A percentile compares a stretch with the other conserved stretches of the same genome.
phyloP scores from a whole-genome alignment of 2,888 invertebrate species.

The Cosmia trapezina region DNA sequence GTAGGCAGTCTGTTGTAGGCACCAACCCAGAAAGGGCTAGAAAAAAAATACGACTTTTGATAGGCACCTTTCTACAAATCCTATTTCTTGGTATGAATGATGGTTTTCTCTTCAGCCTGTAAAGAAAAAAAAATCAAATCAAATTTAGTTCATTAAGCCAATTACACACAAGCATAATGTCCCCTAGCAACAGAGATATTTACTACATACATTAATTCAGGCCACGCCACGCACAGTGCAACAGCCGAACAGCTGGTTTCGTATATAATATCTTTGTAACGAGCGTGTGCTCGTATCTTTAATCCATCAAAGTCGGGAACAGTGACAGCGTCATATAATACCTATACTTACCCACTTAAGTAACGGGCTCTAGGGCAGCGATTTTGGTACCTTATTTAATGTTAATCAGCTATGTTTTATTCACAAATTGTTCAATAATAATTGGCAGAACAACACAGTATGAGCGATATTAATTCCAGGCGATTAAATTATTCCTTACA shows the following conservation, averaged over 20 bases:
- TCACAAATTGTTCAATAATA: neutral
- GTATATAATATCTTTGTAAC: slow-evolving; percentile 59
- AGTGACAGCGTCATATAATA: slow-evolving; percentile 65
- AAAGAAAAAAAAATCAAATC: too few relatives aligned
- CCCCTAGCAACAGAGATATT: neutral
- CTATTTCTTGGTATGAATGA: neutral
- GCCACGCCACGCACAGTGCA: slow-evolving; percentile 52
- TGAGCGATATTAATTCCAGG: neutral
- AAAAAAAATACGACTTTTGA: neutral
- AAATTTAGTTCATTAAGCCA: neutral
- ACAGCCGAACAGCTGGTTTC: slow-evolving; percentile 43
- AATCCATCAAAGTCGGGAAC: slow-evolving; percentile 75
- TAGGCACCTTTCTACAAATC: neutral
- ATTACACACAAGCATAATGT: neutral
- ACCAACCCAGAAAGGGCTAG: neutral
- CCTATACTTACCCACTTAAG: slow-evolving; percentile 71
- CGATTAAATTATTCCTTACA: too few relatives aligned
- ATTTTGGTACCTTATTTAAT: slow-evolving; percentile 24
- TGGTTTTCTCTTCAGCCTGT: neutral
- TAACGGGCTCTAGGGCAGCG: slow-evolving; percentile 40
- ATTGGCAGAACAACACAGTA: neutral
- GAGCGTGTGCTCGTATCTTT: slow-evolving; percentile 66
- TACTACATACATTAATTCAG: slow-evolving; percentile 41
- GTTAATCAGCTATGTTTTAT: too few relatives aligned
- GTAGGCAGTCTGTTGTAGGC: neutral